Conservation (phyloP, 2,888 invertebrate species). For the Xestia sexstrigata region DNA sequence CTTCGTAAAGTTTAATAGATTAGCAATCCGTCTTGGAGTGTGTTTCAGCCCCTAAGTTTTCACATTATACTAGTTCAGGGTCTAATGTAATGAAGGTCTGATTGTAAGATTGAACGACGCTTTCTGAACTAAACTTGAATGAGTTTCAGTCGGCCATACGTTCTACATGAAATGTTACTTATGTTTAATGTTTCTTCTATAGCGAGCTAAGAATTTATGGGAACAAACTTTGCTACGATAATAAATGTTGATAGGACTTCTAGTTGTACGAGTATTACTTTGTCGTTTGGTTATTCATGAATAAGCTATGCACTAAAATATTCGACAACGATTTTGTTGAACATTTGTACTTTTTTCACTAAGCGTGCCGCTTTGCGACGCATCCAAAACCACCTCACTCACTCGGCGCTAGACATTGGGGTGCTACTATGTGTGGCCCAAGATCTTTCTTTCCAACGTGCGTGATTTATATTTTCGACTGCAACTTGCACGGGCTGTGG, state of each 20-base stretch:
- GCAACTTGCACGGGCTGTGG: background rate
- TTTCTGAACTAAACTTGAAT: slow-evolving; percentile 15
- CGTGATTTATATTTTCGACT: background rate
- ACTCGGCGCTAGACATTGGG: too few relatives aligned
- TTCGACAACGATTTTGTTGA: too few relatives aligned
- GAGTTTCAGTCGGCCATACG: background rate
- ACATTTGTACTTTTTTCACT: too few relatives aligned
- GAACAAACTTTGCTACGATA: background rate
- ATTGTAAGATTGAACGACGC: slow-evolving; percentile 64
- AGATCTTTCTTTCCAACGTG: background rate
- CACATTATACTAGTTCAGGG: slow-evolving; percentile 68
- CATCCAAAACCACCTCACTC: too few relatives aligned
- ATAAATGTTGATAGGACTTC: background rate
- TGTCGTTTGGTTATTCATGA: background rate
- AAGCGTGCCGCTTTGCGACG: too few relatives aligned
- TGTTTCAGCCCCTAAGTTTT: slow-evolving; percentile 47
- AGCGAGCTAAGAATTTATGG: background rate
- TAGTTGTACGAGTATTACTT: background rate
- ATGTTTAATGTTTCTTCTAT: slow-evolving; percentile 1
- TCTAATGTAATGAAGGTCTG: slow-evolving; percentile 69
- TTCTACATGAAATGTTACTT: background rate
- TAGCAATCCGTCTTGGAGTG: background rate
- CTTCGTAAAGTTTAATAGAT: background rate
- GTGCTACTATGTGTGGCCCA: background rate
- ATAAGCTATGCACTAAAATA: background rate